Evolutionary conservation across 2,797 vertebrate genomes (phyloP).

Genomic region (Galaxias olidus): DNA sequence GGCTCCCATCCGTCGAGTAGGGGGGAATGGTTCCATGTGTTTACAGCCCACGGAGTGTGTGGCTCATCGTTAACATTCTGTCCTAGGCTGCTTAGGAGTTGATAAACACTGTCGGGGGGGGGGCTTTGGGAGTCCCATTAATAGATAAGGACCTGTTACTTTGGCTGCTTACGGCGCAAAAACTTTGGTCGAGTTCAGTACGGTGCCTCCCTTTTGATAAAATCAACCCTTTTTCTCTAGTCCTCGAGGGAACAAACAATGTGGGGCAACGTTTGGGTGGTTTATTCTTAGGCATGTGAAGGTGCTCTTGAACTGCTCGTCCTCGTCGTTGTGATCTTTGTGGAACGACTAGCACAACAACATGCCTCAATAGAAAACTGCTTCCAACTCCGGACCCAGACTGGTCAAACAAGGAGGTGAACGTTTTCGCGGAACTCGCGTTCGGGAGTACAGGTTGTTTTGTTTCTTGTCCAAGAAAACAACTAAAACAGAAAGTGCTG

Average conservation of each 20-base stretch:
- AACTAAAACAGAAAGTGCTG: too few species aligned
- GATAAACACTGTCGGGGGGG: slow-evolving; percentile 59
- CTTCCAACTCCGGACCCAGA: too few species aligned
- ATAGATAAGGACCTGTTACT: slow-evolving; percentile 31
- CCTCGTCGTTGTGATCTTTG: slow-evolving; percentile 45
- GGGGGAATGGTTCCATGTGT: slow-evolving; percentile 5
- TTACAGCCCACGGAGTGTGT: slow-evolving; percentile 14
- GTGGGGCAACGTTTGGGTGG: slow-evolving; percentile 56
- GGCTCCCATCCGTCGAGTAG: background rate
- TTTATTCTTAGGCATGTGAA: slow-evolving; percentile 51
- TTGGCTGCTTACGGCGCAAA: slow-evolving; percentile 34
- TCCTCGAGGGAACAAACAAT: slow-evolving; percentile 54
- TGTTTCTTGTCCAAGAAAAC: too few species aligned
- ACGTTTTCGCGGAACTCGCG: too few species aligned
- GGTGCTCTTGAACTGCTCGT: slow-evolving; percentile 65
- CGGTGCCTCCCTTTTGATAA: slow-evolving; percentile 24
- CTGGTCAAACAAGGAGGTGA: too few species aligned
- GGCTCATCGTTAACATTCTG: slow-evolving; percentile 25
- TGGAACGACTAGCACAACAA: slow-evolving; percentile 54
- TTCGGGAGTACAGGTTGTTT: too few species aligned
- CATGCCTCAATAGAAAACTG: slow-evolving; percentile 28
- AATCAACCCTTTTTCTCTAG: slow-evolving; percentile 50
- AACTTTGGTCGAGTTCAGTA: slow-evolving; percentile 7
- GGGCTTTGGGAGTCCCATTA: slow-evolving; percentile 20
- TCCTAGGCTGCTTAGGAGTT: slow-evolving; percentile 30